A percentile compares a stretch with the other conserved stretches of the same genome.
Evolutionary conservation across 2,888 invertebrate genomes (phyloP).

Genomic region (Schrankia costaestrigalis): DNA sequence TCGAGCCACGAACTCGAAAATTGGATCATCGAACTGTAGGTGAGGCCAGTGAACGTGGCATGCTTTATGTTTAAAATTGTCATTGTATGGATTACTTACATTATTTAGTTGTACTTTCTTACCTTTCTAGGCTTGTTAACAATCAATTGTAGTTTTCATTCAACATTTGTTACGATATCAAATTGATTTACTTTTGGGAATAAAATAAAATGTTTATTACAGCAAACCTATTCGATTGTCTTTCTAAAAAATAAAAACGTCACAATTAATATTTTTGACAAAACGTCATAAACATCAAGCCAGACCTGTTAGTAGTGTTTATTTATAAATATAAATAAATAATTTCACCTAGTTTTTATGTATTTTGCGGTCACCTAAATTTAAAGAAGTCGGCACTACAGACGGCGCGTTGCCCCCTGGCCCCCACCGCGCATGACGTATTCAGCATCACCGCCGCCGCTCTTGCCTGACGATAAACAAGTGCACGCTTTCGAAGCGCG

Average conservation of each 20-base stretch:
- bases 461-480: slow-evolving; percentile 53
- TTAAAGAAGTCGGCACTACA: slow-evolving; percentile 41
- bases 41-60: slow-evolving; percentile 60
- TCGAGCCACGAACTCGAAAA: slow-evolving; percentile 57
- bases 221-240: too few species aligned
- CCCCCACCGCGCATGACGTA: slow-evolving; percentile 57
- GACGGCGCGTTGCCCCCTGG: slow-evolving; percentile 58
- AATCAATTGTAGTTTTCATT: too few species aligned
- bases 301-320: slow-evolving; percentile 5
- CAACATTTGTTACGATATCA: too few species aligned
- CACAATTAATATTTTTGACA: slow-evolving; percentile 14
- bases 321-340: slow-evolving; percentile 5
- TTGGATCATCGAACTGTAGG: slow-evolving; percentile 71
- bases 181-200: too few species aligned
- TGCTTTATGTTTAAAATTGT: slow-evolving; percentile 38
- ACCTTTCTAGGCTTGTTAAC: too few species aligned
- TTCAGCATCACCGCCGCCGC: slow-evolving; percentile 31
- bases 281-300: slow-evolving; percentile 12
- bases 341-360: slow-evolving; percentile 21
- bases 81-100: too few species aligned
- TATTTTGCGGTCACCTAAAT: slow-evolving; percentile 46
- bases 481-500: slow-evolving; percentile 55
- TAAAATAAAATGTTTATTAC: too few species aligned
- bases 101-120: too few species aligned
- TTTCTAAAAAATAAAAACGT: slow-evolving; percentile 1